These are phyloP conservation scores for Macrophya annulata DNA, from an alignment of 2,888 invertebrate genomes.

Conservation along the genomic window DNA sequence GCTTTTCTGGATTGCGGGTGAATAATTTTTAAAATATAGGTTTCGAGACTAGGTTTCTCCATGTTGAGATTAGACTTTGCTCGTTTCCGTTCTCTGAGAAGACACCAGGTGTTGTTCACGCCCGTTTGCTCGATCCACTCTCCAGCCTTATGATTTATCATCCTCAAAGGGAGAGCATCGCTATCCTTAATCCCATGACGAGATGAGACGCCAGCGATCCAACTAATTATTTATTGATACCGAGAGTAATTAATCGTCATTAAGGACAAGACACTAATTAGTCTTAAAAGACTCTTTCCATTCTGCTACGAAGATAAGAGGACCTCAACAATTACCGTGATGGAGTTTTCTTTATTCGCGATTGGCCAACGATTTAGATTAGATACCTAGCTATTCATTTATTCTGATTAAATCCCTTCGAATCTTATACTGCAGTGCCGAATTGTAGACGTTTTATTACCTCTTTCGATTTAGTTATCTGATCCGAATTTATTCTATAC, in stretches of 20 bases:
- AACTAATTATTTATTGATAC: slow-evolving; percentile 46
- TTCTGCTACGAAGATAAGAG: background rate
- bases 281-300: slow-evolving; percentile 27
- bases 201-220: slow-evolving; percentile 16
- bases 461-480: background rate
- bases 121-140: slow-evolving; percentile 27
- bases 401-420: slow-evolving; percentile 17
- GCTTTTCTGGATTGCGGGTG: background rate
- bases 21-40: slow-evolving; percentile 16
- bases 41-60: background rate
- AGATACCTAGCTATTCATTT: slow-evolving; percentile 7
- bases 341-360: background rate
- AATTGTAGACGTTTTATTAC: background rate
- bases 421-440: background rate
- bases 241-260: slow-evolving; percentile 37
- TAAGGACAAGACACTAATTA: background rate
- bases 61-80: background rate
- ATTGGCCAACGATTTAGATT: background rate
- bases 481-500: background rate
- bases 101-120: slow-evolving; percentile 42
- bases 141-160: slow-evolving; percentile 36
- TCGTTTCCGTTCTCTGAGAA: slow-evolving; percentile 10
- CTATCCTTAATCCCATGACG: slow-evolving; percentile 24
- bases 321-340: slow-evolving; percentile 21
- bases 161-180: background rate